Conservation (phyloP, 2,888 invertebrate species). For the Zygogramma bicolorata region DNA sequence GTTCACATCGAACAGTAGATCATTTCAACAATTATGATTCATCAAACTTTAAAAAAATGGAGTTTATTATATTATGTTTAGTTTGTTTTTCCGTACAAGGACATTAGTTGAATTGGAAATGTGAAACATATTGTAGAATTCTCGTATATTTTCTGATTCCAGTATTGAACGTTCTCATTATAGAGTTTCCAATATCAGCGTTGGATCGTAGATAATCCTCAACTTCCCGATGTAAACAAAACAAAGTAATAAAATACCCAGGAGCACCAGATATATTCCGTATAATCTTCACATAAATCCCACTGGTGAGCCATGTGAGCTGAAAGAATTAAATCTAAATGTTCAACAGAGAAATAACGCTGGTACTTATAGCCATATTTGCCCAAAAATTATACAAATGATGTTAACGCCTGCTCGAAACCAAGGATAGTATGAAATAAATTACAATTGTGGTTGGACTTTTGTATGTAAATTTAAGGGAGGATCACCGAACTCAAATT, state of each 20-base stretch:
- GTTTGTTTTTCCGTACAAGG: no score
- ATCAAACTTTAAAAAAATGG: no score
- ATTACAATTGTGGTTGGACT: neutral
- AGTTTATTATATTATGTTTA: no score
- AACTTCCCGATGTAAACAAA: neutral
- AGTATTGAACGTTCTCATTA: no score
- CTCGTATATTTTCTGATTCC: no score
- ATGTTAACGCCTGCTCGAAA: neutral
- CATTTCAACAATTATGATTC: no score
- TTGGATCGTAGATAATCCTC: neutral
- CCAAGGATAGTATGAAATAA: neutral
- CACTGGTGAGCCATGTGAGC: neutral
- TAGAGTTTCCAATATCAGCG: neutral
- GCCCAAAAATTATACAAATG: slow-evolving; percentile 13
- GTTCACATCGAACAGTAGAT: no score
- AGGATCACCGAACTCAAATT: neutral
- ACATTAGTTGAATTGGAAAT: no score
- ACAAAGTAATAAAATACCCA: neutral
- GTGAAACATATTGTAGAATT: no score
- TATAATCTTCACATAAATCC: slow-evolving; percentile 27
- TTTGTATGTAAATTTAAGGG: neutral
- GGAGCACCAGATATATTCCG: neutral
- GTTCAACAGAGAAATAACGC: slow-evolving; percentile 5
- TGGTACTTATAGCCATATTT: slow-evolving; percentile 14
- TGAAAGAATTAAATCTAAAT: neutral